Base-by-base conservation (phyloP, 1,140 invertebrate species). In the Drosophila nikananu region DNA sequence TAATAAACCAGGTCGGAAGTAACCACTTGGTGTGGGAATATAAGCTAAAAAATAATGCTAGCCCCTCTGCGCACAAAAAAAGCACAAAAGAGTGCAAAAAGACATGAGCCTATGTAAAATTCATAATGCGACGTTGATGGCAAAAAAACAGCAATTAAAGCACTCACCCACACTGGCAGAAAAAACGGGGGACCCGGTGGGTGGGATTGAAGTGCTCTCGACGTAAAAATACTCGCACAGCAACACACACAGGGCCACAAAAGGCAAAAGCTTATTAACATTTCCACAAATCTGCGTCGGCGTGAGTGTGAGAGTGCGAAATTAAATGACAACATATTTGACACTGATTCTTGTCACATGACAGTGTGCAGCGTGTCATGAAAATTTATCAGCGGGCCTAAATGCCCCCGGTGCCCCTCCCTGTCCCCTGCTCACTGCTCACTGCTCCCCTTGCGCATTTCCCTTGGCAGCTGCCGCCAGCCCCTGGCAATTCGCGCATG, bases 301-400 rank as follows among this genome's bases (percentile, higher is more conserved):
- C 57, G 57, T 57, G 71, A 80, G 64, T 81, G 58, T 81, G 76
- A 55, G 79, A 82, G 82, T 91, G 86, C 82, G 82, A 90, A 90
- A 90, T 90, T 91, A 90, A 90, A 90, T 90, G 86, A 90, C 86
- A 90, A 91, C 86, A 91, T 90, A 91, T 90, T 90, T 90, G 86
- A 90, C 86, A 90, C 86, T 90, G 86, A 91, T 90, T 90, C 86
- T 90, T 90, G 86, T 90, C 86, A 90, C 79, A 74, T 64, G 81
- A 86, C 86, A 81, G 67, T 77, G 71, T 82, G 72, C 77, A 71
- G 68, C 80, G 66, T 82, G 80, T 87, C 83, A 81, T 81, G 78
- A 83, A 89, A 90, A 91, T 82, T 90, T 91, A 90, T 90, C 86
- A 90, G 77, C 86, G 68, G 61, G 68, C 74, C 86, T 90, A 89